These are phyloP conservation scores for Lagodon rhomboides DNA, from an alignment of 2,797 vertebrate species.

Conservation along the genomic window DNA sequence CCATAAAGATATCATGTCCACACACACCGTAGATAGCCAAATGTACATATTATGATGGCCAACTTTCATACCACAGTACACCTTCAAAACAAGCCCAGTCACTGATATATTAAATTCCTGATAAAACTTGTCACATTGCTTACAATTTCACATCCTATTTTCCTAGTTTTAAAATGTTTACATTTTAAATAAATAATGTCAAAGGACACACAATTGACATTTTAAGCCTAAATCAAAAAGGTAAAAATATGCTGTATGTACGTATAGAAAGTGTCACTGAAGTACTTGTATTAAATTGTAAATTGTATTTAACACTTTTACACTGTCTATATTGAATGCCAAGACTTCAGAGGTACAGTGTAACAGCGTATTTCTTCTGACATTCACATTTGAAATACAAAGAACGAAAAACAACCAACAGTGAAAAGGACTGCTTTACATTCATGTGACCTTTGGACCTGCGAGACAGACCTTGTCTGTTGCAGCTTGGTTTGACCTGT, in stretches of 20 bases:
- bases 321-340: neutral
- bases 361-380: neutral
- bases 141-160: neutral
- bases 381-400: neutral
- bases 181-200: neutral
- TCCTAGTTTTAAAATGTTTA: neutral
- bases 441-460: constrained; percentile 57
- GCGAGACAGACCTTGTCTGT: constrained; percentile 26
- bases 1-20: no score
- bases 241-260: neutral
- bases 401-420: neutral
- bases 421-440: constrained; percentile 4
- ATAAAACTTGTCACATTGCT: neutral
- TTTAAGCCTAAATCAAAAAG: neutral
- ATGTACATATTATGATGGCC: no score
- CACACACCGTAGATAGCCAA: no score
- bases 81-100: no score
- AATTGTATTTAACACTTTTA: neutral
- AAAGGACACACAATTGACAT: neutral
- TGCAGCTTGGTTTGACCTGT: constrained; percentile 49
- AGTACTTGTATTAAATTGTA: neutral
- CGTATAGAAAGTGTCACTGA: neutral
- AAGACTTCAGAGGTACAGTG: neutral
- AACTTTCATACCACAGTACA: no score
- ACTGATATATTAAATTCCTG: no score